Evolutionary conservation across 1,140 invertebrate genomes (phyloP).

Genomic region (Bombus confusus): DNA sequence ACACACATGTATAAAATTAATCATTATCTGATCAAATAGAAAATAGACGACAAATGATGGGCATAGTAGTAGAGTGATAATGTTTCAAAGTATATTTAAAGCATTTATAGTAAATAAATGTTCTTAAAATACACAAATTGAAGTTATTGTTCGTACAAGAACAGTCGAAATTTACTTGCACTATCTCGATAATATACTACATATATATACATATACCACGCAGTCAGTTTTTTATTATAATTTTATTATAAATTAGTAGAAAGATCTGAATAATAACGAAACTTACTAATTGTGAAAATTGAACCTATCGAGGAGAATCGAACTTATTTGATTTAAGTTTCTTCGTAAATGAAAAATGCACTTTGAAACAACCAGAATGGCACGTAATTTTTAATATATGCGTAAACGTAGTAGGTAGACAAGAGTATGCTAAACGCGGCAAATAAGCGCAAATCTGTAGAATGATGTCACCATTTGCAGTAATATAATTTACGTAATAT

Average conservation of each 20-base stretch:
- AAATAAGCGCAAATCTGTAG: conserved; percentile 32
- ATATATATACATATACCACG: too few species aligned
- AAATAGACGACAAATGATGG: too few species aligned
- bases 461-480: conserved; percentile 29
- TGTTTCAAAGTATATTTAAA: neutral
- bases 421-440: conserved; percentile 4
- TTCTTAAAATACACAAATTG: neutral
- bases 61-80: too few species aligned
- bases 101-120: neutral
- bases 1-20: too few species aligned
- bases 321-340: neutral
- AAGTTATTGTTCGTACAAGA: neutral
- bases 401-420: neutral
- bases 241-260: neutral
- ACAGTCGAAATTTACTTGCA: neutral
- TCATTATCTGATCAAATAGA: too few species aligned
- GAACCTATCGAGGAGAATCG: neutral
- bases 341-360: neutral
- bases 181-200: too few species aligned
- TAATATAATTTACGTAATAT: conserved; percentile 19
- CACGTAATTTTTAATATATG: neutral
- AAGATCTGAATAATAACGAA: neutral
- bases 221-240: neutral
- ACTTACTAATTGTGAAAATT: neutral
- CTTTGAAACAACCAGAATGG: conserved; percentile 11